phyloP scores from a whole-genome alignment of 30 jellyfish, hydroid and myxozoan genomes.

The Turritopsis rubra region DNA sequence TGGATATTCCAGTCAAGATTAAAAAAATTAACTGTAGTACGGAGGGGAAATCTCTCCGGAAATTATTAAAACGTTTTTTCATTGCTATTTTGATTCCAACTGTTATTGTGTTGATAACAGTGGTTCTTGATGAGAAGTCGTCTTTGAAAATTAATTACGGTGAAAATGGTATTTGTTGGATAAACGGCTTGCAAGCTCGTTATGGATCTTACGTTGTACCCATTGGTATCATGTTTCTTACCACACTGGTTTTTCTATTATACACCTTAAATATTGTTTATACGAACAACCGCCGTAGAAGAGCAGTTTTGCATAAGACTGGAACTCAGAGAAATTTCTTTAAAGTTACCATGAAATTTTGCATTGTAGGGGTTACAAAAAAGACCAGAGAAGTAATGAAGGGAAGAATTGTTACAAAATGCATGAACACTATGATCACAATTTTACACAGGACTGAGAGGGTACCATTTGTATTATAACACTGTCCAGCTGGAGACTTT shows the following conservation, averaged over 20 bases:
- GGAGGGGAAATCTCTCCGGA: neutral
- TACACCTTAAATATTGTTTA: neutral
- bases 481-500: conserved; percentile 11
- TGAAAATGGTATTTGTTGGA: neutral
- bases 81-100: neutral
- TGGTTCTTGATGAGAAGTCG: neutral
- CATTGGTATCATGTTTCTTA: neutral
- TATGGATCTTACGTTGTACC: neutral
- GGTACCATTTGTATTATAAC: conserved; percentile 1
- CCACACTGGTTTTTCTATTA: neutral
- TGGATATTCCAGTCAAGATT: neutral
- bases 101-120: neutral
- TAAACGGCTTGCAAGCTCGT: neutral
- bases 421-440: too few relatives aligned
- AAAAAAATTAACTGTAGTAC: neutral
- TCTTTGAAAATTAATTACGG: neutral
- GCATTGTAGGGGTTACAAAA: too few relatives aligned
- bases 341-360: neutral
- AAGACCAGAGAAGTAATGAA: too few relatives aligned
- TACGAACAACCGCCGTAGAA: neutral
- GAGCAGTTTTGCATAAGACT: too few relatives aligned
- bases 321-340: neutral
- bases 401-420: too few relatives aligned
- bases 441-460: conserved; percentile 22
- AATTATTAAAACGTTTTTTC: neutral